phyloP scores from a whole-genome alignment of 2,797 vertebrate genomes.

The Onychomys arenicola region DNA sequence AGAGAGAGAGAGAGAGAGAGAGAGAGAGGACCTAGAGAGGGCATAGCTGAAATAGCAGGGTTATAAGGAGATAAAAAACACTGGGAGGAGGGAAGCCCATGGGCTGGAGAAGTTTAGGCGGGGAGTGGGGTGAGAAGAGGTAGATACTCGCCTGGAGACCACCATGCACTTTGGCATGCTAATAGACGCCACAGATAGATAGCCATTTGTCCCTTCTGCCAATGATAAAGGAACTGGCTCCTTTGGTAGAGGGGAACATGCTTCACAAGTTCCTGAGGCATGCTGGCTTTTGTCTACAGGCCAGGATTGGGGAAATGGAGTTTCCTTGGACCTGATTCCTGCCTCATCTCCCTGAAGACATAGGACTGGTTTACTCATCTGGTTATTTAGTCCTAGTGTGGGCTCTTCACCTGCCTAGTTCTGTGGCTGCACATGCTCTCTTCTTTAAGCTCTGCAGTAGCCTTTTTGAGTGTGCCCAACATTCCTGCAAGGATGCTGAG shows the following conservation, averaged over 20 bases:
- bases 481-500: background rate
- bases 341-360: background rate
- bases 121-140: background rate
- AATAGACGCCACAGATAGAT: background rate
- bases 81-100: background rate
- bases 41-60: accelerated
- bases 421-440: background rate
- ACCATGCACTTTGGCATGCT: background rate
- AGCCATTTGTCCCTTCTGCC: background rate
- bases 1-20: no score
- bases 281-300: background rate
- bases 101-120: background rate
- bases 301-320: background rate
- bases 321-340: background rate
- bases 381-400: background rate
- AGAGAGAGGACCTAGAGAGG: background rate
- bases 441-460: background rate
- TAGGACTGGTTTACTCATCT: background rate
- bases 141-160: background rate
- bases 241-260: background rate
- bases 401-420: accelerated
- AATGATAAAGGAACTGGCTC: background rate
- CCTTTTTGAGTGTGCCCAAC: accelerated
- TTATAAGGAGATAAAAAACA: background rate
- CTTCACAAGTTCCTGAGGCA: background rate